These are phyloP conservation scores for Dinocampus coccinellae DNA, from an alignment of 2,888 invertebrate species.

Conservation along the genomic window DNA sequence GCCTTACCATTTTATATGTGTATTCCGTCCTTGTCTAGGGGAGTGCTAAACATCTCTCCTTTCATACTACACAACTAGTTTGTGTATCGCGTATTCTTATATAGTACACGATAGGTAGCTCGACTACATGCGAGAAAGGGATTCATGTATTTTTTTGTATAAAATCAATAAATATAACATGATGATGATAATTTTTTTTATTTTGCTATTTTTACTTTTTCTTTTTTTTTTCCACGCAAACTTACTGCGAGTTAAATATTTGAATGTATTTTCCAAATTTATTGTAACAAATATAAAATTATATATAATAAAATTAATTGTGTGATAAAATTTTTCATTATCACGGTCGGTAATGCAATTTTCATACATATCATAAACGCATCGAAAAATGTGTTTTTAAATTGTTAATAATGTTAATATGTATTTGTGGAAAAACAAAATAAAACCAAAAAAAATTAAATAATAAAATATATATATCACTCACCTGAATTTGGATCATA, in stretches of 20 bases:
- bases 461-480: constrained; percentile 31
- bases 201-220: neutral
- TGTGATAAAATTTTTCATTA: neutral
- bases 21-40: constrained; percentile 85
- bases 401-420: too few species aligned
- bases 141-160: constrained; percentile 21
- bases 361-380: neutral
- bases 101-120: constrained; percentile 46
- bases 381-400: neutral
- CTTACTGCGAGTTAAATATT: neutral
- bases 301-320: too few species aligned
- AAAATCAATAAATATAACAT: neutral
- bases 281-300: too few species aligned
- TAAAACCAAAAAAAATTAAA: neutral
- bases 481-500: constrained; percentile 84
- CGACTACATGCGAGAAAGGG: constrained; percentile 56
- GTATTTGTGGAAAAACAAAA: too few species aligned
- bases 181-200: too few species aligned
- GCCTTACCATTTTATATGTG: constrained; percentile 69
- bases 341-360: neutral
- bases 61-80: constrained; percentile 86
- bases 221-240: constrained; percentile 25
- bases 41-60: constrained; percentile 98
- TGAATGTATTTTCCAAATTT: too few species aligned
- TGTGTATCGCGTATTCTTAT: constrained; percentile 49